Conservation (phyloP, 2,888 invertebrate species). For the Rotaria socialis region DNA sequence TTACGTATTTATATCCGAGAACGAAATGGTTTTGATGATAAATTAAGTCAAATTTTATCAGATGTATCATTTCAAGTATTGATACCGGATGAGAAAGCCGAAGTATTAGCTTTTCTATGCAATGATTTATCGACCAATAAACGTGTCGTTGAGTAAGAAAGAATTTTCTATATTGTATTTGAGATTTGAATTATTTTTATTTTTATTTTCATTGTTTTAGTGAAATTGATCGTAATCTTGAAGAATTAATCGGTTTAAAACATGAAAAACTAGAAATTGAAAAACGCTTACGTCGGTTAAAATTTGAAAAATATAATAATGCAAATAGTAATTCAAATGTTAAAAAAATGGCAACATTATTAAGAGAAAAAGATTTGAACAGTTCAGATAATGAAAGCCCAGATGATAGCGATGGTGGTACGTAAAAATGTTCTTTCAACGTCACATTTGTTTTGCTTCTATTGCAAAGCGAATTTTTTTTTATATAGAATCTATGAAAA, state of each 20-base stretch:
- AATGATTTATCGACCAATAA: conserved; percentile 90
- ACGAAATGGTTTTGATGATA: conserved; percentile 63
- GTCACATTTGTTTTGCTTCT: no score
- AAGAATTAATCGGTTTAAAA: conserved; percentile 76
- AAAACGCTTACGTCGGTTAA: conserved; percentile 64
- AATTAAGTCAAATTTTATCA: conserved; percentile 2
- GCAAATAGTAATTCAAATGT: not conserved
- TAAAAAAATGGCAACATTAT: not conserved
- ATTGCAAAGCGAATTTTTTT: not conserved
- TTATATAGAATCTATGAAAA: not conserved
- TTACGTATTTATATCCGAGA: conserved; percentile 83
- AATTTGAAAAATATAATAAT: conserved; percentile 14
- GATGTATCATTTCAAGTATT: conserved; percentile 32
- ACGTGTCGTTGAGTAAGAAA: conserved; percentile 66
- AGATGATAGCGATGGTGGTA: conserved; percentile 42
- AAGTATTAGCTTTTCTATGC: conserved; percentile 82
- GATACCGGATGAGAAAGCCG: conserved; percentile 73
- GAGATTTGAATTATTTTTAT: no score
- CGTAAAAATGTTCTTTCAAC: not conserved
- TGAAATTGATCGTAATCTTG: conserved; percentile 81
- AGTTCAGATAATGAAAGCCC: not conserved
- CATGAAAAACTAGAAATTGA: conserved; percentile 88
- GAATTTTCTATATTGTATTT: no score
- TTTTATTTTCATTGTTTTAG: conserved; percentile 56
- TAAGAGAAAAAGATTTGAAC: conserved; percentile 27